phyloP scores from a whole-genome alignment of 2,888 invertebrate genomes.

The Urechis unicinctus region DNA sequence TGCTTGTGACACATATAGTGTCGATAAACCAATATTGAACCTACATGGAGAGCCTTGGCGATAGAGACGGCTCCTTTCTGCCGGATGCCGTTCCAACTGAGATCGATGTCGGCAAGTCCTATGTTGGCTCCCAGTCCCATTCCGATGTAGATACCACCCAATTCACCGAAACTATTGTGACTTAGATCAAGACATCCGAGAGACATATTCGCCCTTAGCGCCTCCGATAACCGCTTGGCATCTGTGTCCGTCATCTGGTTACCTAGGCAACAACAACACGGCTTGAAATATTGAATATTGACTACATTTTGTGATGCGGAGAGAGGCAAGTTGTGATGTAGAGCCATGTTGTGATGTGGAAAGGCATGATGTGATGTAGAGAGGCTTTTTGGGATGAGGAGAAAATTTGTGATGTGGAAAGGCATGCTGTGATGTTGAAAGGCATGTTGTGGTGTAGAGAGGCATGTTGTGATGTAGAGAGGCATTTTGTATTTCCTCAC shows the following conservation, averaged over 20 bases:
- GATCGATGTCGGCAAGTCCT: constrained; percentile 36
- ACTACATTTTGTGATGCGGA: too few relatives aligned
- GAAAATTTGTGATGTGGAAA: too few relatives aligned
- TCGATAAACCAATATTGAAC: constrained; percentile 8
- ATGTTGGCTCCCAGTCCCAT: constrained; percentile 36
- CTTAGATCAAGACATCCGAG: constrained; percentile 40
- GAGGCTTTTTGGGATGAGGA: too few relatives aligned
- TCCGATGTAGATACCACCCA: constrained; percentile 34
- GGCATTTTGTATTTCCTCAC: constrained; percentile 20
- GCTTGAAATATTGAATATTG: background rate
- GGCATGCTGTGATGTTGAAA: too few relatives aligned
- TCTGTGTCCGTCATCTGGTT: constrained; percentile 39
- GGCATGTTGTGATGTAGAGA: too few relatives aligned
- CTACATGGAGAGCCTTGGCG: constrained; percentile 31
- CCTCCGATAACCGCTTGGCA: constrained; percentile 30
- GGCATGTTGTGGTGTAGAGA: too few relatives aligned
- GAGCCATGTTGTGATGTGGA: too few relatives aligned
- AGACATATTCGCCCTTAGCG: constrained; percentile 37
- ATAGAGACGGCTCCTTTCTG: constrained; percentile 38
- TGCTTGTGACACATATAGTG: too few relatives aligned
- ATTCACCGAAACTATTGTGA: constrained; percentile 38
- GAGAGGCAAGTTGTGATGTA: too few relatives aligned
- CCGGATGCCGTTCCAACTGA: constrained; percentile 44
- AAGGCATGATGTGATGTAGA: too few relatives aligned
- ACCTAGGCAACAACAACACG: constrained; percentile 25